Evolutionary conservation across 2,888 invertebrate genomes (phyloP), one percentile per base, ranked within the genome.

Genomic region (Drosophila aldrichi): DNA sequence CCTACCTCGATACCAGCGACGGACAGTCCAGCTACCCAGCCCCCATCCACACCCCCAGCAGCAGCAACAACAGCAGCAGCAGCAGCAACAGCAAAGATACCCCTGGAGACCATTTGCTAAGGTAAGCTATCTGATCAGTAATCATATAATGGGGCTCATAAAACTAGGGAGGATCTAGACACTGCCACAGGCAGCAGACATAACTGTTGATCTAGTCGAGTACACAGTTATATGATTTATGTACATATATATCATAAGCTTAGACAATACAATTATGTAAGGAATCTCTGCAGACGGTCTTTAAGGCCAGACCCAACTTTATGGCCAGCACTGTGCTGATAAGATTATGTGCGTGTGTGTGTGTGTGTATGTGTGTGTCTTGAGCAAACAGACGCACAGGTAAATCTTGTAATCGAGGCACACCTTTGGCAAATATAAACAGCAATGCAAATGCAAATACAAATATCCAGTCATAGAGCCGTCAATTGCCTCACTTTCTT

Each of bases 21-120:
- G 7, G 18, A 18, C 63, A 52, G 25, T 51, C 52, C 46, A 12
- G 54, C 22, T 36, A 25, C 20, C 43, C 60, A 48, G 22, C 20
- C 22, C 36, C 14, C 38, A 12, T 63, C 72, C 29, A 16, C 14
- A 51, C 3, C 51, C 58, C 16, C 25, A 25, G 46, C 70, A 38
- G 65, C 7, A 25, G 25, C 25, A 25, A 3, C 22, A 22, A 2
- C 77, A 22, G 51, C 73, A n/a, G 43, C 74, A n/a, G 29, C 48
- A 25, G 9, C 16, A 58, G 10, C 73, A 14, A 16, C 62, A 2
- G 57, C 92, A 61, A 94, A 94, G 91, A 91, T 94, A 81, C 94
- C 94, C 86, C 94, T 94, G 94, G 95, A 95, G 93, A 95, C 95
- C 52, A 94, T 95, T 90, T 95, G 95, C 93, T 95, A 93, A 94